Base-by-base conservation (phyloP, 2,888 invertebrate species). In the Cremastinae sp. region DNA sequence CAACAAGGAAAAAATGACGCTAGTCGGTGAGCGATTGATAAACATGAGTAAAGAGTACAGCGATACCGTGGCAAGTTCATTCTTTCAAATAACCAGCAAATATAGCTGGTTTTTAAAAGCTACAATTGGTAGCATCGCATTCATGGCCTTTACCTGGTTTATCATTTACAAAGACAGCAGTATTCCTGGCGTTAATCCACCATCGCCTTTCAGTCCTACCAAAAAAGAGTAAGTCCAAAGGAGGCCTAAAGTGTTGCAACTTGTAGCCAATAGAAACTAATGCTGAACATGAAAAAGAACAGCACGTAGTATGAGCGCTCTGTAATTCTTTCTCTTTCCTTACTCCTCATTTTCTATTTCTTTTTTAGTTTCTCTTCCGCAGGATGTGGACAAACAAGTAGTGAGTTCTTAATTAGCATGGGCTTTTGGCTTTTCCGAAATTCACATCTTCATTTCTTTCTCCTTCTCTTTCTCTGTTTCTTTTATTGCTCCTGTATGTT, bases 101-200 rank as follows among this genome's bases (percentile, higher is more conserved):
- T 83, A 81, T 58, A 75, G 80, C 61, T 84, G 86, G 86, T 73
- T 89, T 35, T 70, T 88, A 12, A 84, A 78, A 75, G 88, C 89
- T 4, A 64, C 75, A 9, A 7, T 83, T 8, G 76, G 91, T 85
- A 93, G 93, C 3, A 75, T 91, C 10, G 82, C 90, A 1, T 87
- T 91, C 62, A 90, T 91, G n/a, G 88, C 90, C 80, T 91, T 93
- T 80, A 92, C 91, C 5, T 93, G 92, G 90, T 88, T 90, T 70
- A 91, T 93, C 82, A 91, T 93, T 18, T 93, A 93, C 86, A 90
- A 93, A 81, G 93, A 93, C 85, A 93, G 93, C 73, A 90, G 90
- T 80, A 89, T 91, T 55, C 93, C 93, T 0, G 93, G 93, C 12
- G 85, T 92, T 2, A 90, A 91, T 84, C 93, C 93, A 20, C 93